Percentiles rank a stretch among this genome's conserved stretches.
phyloP scores from a whole-genome alignment of 2,888 invertebrate species.

The Pachymerium ferrugineum region DNA sequence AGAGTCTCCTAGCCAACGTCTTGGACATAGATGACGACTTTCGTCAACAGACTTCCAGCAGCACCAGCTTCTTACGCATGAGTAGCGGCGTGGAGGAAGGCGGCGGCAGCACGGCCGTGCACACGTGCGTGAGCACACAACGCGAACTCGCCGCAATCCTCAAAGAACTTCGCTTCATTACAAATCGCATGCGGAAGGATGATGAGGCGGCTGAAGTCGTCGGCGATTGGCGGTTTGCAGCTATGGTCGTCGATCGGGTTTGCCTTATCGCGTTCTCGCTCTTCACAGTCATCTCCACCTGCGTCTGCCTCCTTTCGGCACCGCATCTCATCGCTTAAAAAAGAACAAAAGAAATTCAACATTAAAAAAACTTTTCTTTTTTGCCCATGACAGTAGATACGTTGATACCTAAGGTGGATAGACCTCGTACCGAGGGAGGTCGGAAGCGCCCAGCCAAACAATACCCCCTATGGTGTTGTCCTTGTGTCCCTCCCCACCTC shows the following conservation, averaged over 20 bases:
- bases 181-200: slow-evolving; percentile 88
- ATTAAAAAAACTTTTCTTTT: background rate
- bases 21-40: slow-evolving; percentile 96
- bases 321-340: slow-evolving; percentile 58
- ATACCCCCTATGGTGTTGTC: background rate
- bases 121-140: slow-evolving; percentile 38
- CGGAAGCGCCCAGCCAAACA: slow-evolving; percentile 25
- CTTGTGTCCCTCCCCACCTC: background rate
- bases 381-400: slow-evolving; percentile 19
- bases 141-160: slow-evolving; percentile 84
- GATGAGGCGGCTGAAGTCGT: slow-evolving; percentile 90
- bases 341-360: background rate
- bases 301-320: slow-evolving; percentile 93
- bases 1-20: slow-evolving; percentile 91
- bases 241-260: slow-evolving; percentile 99
- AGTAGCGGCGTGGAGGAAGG: slow-evolving; percentile 56
- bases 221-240: slow-evolving; percentile 99
- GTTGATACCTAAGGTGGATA: slow-evolving; percentile 1
- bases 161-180: slow-evolving; percentile 89
- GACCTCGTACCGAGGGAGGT: slow-evolving; percentile 22
- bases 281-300: slow-evolving; percentile 95
- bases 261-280: slow-evolving; percentile 99
- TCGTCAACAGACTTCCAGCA: slow-evolving; percentile 57
- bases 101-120: slow-evolving; percentile 37
- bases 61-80: slow-evolving; percentile 45